Evolutionary conservation across 2,113 vertebrate genomes (phyloP), one percentile per base, ranked within the genome.

Genomic region (Corythaeola cristata): DNA sequence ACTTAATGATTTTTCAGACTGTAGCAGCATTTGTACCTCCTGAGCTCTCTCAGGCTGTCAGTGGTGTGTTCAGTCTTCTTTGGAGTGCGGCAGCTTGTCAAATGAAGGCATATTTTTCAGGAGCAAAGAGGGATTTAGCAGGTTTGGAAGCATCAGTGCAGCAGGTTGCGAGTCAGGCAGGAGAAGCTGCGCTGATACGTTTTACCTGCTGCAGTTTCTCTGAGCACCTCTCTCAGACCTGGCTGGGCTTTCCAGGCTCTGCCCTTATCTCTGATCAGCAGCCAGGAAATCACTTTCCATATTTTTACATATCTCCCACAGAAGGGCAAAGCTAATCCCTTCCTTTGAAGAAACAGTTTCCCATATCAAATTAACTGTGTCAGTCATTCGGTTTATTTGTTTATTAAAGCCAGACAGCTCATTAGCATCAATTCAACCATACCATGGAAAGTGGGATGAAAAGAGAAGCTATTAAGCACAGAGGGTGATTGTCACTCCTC

Each of bases 211-310:
- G 45, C 52, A 23, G 1, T 92, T 79, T 59, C 37, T 53, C 37
- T 32, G 37, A 81, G 59, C n/a, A 30, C 80, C 44, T 73, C 71
- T 63, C 28, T 73, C 49, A 55, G 62, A 21, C 50, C 24, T 60
- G 20, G 0, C 3, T 18, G 44, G 72, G 49, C n/a, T 95, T 79
- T 79, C 19, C 52, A n/a, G 73, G 41, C 82, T 84, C 58, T 62
- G 52, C 68, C 56, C 35, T 84, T 87, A 62, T 87, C 85, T 87
- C 76, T 28, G 45, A 90, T 83, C 72, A 66, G 55, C 72, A 94
- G 60, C 72, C 92, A 75, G 89, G 73, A 89, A 92, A 80, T 84
- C 39, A 33, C 56, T 75, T 62, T 41, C 62, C 58, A 6, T 76
- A 52, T 87, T 92, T 89, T 80, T 62, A 41, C 56, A 11, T 84